Base-by-base conservation (phyloP, 2,797 vertebrate genomes). In the Acestrorhynchus altus region DNA sequence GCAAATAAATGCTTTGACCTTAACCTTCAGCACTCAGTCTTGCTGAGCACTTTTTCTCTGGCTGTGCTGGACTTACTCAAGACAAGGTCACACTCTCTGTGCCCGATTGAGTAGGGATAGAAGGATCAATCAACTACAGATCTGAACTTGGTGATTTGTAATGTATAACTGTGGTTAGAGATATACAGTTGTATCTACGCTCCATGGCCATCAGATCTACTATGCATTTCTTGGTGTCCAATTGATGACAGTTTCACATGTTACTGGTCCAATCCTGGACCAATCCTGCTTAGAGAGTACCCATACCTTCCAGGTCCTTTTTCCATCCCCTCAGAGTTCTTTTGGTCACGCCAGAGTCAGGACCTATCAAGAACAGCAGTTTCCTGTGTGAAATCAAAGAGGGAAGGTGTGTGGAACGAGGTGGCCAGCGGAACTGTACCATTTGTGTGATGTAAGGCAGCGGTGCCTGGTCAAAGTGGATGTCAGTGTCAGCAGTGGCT, bases 391-490 rank as follows among this genome's bases (percentile, higher is more conserved):
- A 65, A 76, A 72, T 72, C 54, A 72, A 47, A 61, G 40, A 44
- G 42, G 60, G 46, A 63, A 52, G 24, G 54, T 31, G 22, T 35
- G 52, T 52, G 20, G 69, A 77, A 68, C 15, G 12, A 61, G 44
- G 31, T 42, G n/a, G 24, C 2, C 49, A 56, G 16, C 6, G 4
- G 42, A 49, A 26, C 10, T 20, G 12, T 26, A 24, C 59, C n/a
- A 39, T 69, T 31, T 67, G 61, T 44, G 47, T 70, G 71, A 54
- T 39, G 2, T 71, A 83, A 87, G 51, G 88, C 90, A 91, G 85
- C 88, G 86, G 87, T 80, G 88, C 89, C 79, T 91, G 86, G 88
- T 82, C 80, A 85, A 83, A 90, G 87, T 90, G 79, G 88, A 90
- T 91, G 88, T 73, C 52, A 59, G 46, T 44, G 9, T 91, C 89